These are phyloP conservation scores for Cerceris ruficornis DNA, from an alignment of 2,888 invertebrate genomes.

Conservation along the genomic window DNA sequence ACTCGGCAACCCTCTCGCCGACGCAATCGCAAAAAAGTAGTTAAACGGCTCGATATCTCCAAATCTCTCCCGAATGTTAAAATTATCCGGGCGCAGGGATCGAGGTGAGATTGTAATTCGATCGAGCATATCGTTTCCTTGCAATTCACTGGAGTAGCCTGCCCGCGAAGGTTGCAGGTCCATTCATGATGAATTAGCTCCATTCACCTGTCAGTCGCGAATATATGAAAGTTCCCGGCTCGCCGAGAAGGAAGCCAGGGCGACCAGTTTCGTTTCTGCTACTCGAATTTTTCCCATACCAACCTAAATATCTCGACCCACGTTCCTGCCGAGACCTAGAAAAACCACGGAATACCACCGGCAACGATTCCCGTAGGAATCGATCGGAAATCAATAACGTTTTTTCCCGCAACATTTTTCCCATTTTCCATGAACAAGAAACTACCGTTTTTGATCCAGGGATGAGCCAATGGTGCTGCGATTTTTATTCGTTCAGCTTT, in stretches of 20 bases:
- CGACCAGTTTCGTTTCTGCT: conserved; percentile 19
- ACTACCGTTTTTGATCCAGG: too few relatives aligned
- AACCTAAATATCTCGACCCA: conserved; percentile 7
- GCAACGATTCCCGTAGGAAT: not conserved
- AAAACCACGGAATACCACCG: conserved; percentile 7
- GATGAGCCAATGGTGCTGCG: too few relatives aligned
- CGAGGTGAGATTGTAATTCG: too few relatives aligned
- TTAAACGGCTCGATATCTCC: too few relatives aligned
- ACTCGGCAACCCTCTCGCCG: too few relatives aligned
- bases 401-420: too few relatives aligned
- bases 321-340: not conserved
- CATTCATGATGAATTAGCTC: conserved; percentile 24
- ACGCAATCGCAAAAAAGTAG: too few relatives aligned
- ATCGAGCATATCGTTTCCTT: not conserved
- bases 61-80: too few relatives aligned
- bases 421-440: too few relatives aligned
- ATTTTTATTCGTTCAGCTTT: too few relatives aligned
- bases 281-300: conserved; percentile 24
- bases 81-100: too few relatives aligned
- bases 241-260: conserved; percentile 11
- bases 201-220: conserved; percentile 37
- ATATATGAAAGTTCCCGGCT: conserved; percentile 5
- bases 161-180: not conserved
- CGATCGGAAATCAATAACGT: too few relatives aligned
- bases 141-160: not conserved